Evolutionary conservation across 1,140 invertebrate genomes (phyloP), one percentile per base, ranked within the genome.

Genomic region (Neoseiulus cucumeris): DNA sequence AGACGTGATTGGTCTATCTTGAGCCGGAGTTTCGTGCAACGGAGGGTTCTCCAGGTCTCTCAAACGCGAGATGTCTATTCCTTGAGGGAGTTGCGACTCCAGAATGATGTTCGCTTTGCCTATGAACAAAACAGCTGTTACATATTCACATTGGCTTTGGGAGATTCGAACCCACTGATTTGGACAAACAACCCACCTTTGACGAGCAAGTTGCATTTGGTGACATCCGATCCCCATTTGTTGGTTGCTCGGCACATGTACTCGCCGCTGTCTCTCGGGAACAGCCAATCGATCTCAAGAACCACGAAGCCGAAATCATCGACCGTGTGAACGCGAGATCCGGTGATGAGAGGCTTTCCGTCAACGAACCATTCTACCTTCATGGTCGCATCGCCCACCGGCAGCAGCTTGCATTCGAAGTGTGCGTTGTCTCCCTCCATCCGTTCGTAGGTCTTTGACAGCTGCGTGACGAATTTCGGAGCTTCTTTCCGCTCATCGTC

Each of bases 301-400:
- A 87, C 85, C 70, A 91, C 86, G 66, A 89, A 91, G n/a, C 89
- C 89, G 75, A 92, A 92, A 71, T 95, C 91, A 74, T 92, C 89
- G 20, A 91, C 81, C 75, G 87, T 87, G 73, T 91, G 88, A 2
- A 94, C 87, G 67, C 91, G 79, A 14, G 87, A 90, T 17, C 89
- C 68, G 28, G 86, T 91, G 0, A 84, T 86, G 71, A 94, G 85
- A 30, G 89, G 87, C 70, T 83, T 81, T 18, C 90, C 90, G 76
- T 94, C 91, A 69, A 87, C 84, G 82, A 86, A 92, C 91, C 91
- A 95, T 74, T 94, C 89, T 69, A 93, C 89, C 42, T 86, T 80
- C 86, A 91, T 89, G 1, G 84, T 83, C 7, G 87, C 79, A 77
- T 93, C 89, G 65, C 85, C 84, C 0, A 85, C 83, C 7, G 89